Evolutionary conservation across 2,797 vertebrate genomes (phyloP), one percentile per base, ranked within the genome.

Genomic region (Sebastes diploproa): DNA sequence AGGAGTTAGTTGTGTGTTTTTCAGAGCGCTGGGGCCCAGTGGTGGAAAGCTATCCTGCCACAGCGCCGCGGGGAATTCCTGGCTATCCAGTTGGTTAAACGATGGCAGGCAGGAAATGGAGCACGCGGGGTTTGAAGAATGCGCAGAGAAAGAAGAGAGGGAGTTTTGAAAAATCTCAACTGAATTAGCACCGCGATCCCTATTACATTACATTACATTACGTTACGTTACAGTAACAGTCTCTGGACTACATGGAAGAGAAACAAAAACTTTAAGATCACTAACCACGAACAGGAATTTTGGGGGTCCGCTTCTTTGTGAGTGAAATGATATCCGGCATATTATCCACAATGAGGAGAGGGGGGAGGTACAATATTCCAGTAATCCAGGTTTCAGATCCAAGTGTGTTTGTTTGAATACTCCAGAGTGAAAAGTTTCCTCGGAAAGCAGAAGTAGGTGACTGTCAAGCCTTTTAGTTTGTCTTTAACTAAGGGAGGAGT

Each of bases 291-390:
- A 82, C 36, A 9, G 55, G 55, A 80, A 71, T 50, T 59, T 18
- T 14, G 42, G 36, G 38, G 75, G 74, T 89, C 84, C 75, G 27
- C 83, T 73, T 83, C 73, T 82, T 79, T 82, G 73, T 22, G 2
- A 50, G 66, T 63, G 72, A 78, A 88, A 83, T 82, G 6, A 86
- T 67, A 89, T 91, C 86, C 86, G 87, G 83, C 91, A 94, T 92
- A 78, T 89, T 94, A 92, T 93, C 91, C 92, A 63, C 75, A 75
- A 46, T 6, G 32, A 84, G 5, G 0, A 68, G 56, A 29, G 42
- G 5, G 56, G 55, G 59, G 50, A 72, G 68, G 68, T 36, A 32
- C 3, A 30, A 70, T 22, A 56, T 65, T 85, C 71, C 78, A 77
- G 73, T 77, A 72, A 79, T 86, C 88, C 86, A 74, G 72, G 71